phyloP scores from a whole-genome alignment of 1,140 invertebrate species.

The Anastrepha obliqua region DNA sequence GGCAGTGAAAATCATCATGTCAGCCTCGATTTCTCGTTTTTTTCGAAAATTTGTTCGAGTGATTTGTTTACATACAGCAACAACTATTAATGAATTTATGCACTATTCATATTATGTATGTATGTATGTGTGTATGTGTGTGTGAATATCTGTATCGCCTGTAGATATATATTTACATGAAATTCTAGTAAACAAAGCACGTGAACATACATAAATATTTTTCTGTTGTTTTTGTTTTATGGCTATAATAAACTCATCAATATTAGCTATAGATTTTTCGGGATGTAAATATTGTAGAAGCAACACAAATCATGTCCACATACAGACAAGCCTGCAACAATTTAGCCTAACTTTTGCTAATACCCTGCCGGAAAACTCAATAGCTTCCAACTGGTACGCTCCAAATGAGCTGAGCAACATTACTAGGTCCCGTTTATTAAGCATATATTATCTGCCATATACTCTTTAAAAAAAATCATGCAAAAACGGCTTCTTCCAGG shows the following conservation, averaged over 20 bases:
- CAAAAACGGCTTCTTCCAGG: too few relatives aligned
- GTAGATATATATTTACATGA: background rate
- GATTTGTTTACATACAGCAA: slow-evolving; percentile 41
- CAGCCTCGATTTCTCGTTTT: slow-evolving; percentile 17
- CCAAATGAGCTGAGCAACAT: too few relatives aligned
- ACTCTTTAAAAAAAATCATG: too few relatives aligned
- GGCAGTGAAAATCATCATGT: slow-evolving; percentile 38
- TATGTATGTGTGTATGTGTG: background rate
- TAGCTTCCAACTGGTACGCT: too few relatives aligned
- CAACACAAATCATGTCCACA: slow-evolving; percentile 9
- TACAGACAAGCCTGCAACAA: background rate
- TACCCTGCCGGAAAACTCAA: too few relatives aligned
- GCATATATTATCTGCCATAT: too few relatives aligned
- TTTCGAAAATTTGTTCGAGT: slow-evolving; percentile 22
- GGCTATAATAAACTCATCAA: slow-evolving; percentile 21
- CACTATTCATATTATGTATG: background rate
- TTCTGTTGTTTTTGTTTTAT: slow-evolving; percentile 21
- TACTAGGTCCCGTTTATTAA: too few relatives aligned
- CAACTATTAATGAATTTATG: slow-evolving; percentile 45
- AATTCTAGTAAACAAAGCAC: background rate
- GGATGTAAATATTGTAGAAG: slow-evolving; percentile 12
- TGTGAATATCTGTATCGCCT: background rate
- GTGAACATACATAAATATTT: too few relatives aligned
- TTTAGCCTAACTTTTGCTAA: too few relatives aligned
- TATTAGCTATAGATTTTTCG: slow-evolving; percentile 44